A percentile compares a stretch with the other conserved stretches of the same genome.
Evolutionary conservation across 2,113 vertebrate genomes (phyloP).

Genomic region (Leptocoma aspasia): DNA sequence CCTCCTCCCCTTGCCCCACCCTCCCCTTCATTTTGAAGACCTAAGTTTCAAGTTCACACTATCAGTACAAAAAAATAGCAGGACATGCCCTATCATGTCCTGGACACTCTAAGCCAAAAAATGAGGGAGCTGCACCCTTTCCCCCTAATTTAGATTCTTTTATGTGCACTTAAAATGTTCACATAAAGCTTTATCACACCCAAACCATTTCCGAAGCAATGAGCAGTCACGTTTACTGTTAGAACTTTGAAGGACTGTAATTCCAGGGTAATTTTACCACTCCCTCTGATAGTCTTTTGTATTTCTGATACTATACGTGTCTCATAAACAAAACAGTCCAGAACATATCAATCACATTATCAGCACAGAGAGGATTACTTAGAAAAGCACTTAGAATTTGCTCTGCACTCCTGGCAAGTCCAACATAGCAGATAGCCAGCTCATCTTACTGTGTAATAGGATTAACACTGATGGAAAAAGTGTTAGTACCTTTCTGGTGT

Average conservation of each 20-base stretch:
- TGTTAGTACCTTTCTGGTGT: background rate
- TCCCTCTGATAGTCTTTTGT: constrained; percentile 24
- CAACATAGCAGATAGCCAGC: background rate
- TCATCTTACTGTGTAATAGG: background rate
- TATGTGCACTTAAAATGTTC: background rate
- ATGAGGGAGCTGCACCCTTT: constrained; percentile 16
- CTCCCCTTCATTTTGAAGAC: background rate
- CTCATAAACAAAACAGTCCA: constrained; percentile 8
- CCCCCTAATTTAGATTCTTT: background rate
- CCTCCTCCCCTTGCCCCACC: background rate
- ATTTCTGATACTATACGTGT: background rate
- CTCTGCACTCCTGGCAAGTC: background rate
- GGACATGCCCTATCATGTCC: background rate
- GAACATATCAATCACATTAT: background rate
- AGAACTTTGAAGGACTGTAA: constrained; percentile 17
- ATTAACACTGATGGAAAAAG: background rate
- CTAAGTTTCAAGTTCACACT: background rate
- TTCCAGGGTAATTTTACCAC: constrained; percentile 34
- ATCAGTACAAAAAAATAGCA: background rate
- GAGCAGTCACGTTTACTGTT: background rate
- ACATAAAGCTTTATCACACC: background rate
- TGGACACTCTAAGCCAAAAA: background rate
- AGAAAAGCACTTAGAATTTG: background rate
- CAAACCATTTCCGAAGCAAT: constrained; percentile 4
- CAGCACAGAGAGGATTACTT: background rate